These are phyloP conservation scores for Limnodromus scolopaceus DNA, from an alignment of 2,797 vertebrate genomes.

Conservation along the genomic window DNA sequence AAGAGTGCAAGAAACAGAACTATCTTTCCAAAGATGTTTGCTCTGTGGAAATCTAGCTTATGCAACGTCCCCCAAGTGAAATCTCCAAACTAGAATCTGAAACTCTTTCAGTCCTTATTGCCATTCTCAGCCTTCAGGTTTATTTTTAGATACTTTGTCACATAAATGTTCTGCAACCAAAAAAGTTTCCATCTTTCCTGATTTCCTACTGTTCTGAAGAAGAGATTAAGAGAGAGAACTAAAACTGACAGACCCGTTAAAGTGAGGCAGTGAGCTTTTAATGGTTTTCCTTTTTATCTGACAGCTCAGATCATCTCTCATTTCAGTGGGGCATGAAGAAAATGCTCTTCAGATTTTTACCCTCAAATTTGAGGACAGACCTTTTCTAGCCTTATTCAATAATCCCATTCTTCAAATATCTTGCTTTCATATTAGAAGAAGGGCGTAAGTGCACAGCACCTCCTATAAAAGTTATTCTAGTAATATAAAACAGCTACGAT, in stretches of 20 bases:
- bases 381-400: slow-evolving; percentile 16
- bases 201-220: slow-evolving; percentile 62
- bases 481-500: not conserved
- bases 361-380: slow-evolving; percentile 22
- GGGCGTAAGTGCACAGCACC: not conserved
- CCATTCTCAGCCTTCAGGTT: slow-evolving; percentile 9
- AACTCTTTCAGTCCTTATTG: slow-evolving; percentile 18
- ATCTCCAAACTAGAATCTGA: not conserved
- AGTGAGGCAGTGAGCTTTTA: slow-evolving; percentile 61
- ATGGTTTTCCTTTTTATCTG: slow-evolving; percentile 61
- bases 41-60: not conserved
- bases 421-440: not conserved
- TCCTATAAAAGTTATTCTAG: not conserved
- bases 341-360: slow-evolving; percentile 47
- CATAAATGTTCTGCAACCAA: slow-evolving; percentile 60
- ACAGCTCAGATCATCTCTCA: slow-evolving; percentile 58
- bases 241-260: slow-evolving; percentile 63
- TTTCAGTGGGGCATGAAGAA: slow-evolving; percentile 52
- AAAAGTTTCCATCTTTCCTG: slow-evolving; percentile 46
- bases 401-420: slow-evolving; percentile 1
- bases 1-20: not conserved
- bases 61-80: not conserved
- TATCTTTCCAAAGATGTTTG: not conserved
- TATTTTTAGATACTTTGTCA: slow-evolving; percentile 64
- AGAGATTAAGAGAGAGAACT: slow-evolving; percentile 61